These are phyloP conservation scores for Drosophila paranaensis DNA, from an alignment of 2,888 invertebrate genomes.

Conservation along the genomic window DNA sequence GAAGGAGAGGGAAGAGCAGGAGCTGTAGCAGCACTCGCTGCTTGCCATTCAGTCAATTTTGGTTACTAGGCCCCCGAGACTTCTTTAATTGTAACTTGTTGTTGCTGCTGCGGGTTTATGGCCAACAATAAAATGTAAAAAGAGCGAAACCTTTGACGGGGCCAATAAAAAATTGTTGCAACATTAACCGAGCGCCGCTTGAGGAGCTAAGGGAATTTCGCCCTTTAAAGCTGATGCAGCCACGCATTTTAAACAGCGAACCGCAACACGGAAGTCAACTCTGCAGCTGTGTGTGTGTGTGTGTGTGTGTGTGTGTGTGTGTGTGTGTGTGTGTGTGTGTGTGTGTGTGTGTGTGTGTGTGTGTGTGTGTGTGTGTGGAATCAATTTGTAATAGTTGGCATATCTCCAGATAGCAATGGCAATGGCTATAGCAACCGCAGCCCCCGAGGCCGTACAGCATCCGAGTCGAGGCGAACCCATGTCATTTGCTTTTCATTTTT, in stretches of 20 bases:
- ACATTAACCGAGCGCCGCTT: conserved; percentile 58
- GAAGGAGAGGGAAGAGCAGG: too few relatives aligned
- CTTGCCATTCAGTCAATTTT: conserved; percentile 74
- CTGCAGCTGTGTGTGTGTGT: conserved; percentile 32
- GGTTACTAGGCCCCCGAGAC: conserved; percentile 75
- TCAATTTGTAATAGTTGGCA: conserved; percentile 81
- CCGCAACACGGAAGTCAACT: conserved; percentile 54
- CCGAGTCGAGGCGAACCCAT: conserved; percentile 59
- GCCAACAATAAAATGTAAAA: conserved; percentile 60
- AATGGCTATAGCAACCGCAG: conserved; percentile 59
- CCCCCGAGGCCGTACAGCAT: conserved; percentile 38
- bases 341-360: conserved; percentile 39
- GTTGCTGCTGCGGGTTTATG: conserved; percentile 59
- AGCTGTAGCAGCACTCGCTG: conserved; percentile 11
- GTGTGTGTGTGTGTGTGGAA: conserved; percentile 43
- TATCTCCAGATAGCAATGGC: conserved; percentile 64
- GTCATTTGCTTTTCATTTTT: conserved; percentile 80
- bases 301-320: conserved; percentile 23
- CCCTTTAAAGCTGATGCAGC: conserved; percentile 61
- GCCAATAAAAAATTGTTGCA: conserved; percentile 59
- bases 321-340: conserved; percentile 30
- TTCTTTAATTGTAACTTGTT: conserved; percentile 73
- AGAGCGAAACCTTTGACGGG: conserved; percentile 54
- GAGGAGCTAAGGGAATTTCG: background rate
- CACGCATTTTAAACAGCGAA: conserved; percentile 41